Evolutionary conservation across 1,140 invertebrate species (phyloP), one percentile per base, ranked within the genome.

Genomic region (Bombyx mandarina): DNA sequence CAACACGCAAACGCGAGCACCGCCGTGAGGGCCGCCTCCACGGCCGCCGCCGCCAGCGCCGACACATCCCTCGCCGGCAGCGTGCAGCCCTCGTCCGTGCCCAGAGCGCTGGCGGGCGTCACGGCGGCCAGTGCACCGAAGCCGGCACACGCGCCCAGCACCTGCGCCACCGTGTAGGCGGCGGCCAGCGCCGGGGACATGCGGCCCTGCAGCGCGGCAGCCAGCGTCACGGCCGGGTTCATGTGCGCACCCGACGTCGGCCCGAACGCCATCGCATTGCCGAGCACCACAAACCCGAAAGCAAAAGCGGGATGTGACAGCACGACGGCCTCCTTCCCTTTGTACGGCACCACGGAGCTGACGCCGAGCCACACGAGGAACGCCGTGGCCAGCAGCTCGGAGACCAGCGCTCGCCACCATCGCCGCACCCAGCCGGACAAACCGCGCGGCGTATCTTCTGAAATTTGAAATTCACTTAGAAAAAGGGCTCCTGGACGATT

Each of bases 151-250:
- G 59, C 64, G 52, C 61, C 61, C 7, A 62, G 26, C 47, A 52
- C n/a, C 62, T 72, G 70, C 45, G 63, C 69, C 49, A 69, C 8
- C 8, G 54, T 50, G 62, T 74, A 74, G 18, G 54, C 62, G 18
- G 59, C 45, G 6, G 69, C 69, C 7, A 50, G 59, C 44, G 45
- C 4, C 35, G 47, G 6, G 8, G 46, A n/a, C 51, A 77, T 60
- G 35, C 64, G 62, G 7, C 73, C 64, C 50, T 61, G 54, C 52
- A 82, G 49, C 58, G 73, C 45, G 42, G 79, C 79, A 18, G 79
- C 73, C 53, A 85, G 69, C 58, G 78, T 73, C 52, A 83, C 73
- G 42, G 82, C 77, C 9, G 82, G 79, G 71, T 85, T 85, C 78
- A 85, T 78, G 69, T 86, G 82, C 64, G 82, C 81, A 58, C 82